Evolutionary conservation across 2,113 vertebrate genomes (phyloP), one percentile per base, ranked within the genome.

Genomic region (Sisor rabdophorus): DNA sequence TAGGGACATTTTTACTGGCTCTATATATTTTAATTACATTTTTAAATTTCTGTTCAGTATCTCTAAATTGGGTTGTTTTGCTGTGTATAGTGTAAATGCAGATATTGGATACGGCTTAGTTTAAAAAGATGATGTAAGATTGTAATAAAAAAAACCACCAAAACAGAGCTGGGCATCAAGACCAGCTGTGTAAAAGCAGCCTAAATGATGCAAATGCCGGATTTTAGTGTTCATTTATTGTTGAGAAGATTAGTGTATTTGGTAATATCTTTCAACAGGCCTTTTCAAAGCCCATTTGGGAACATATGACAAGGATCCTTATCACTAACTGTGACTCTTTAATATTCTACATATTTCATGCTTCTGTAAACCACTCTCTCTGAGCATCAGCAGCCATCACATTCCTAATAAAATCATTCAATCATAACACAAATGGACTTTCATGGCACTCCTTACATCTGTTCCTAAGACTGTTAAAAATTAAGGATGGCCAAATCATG

Each of bases 351-450:
- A 76, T 67, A 76, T 68, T 65, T 76, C 74, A 67, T 67, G 74
- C 52, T 67, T 53, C 54, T 76, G 52, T 30, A 76, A 76, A 52
- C 52, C 74, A 61, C 2, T 71, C n/a, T 75, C 19, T 16, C 24
- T 11, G 48, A 11, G 20, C 40, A 54, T 56, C 73, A 47, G 47
- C 30, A 47, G 58, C 48, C 55, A 63, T 63, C 17, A 63, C 36
- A 40, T 12, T 50, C n/a, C n/a, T 64, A 63, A 71, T 71, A 52
- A 78, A 78, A 64, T 64, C 22, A 76, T 64, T 64, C 17, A 67
- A 71, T 61, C 67, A 60, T 78, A 78, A 78, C 71, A 53, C 56
- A 72, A 72, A 76, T 76, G 12, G 52, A 24, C 24, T 28, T 68
- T 48, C 54, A 55, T 28, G 15, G 44, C 16, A n/a, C 54, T 36